Evolutionary conservation across 2,888 invertebrate species (phyloP).

Genomic region (Clitarchus hookeri): DNA sequence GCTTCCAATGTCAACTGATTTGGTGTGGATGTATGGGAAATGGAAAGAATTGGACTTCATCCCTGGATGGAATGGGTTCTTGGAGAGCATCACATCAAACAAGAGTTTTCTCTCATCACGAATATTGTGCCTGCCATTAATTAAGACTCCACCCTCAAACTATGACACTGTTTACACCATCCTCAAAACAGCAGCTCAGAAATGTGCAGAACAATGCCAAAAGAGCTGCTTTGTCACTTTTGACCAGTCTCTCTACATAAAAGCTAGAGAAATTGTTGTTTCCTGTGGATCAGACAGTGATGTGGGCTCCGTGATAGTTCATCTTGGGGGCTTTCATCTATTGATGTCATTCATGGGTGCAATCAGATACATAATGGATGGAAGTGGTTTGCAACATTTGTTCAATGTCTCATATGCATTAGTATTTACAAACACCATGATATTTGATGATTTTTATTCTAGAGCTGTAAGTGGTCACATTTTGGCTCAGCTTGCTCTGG

Average conservation of each 20-base stretch:
- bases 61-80: slow-evolving; percentile 11
- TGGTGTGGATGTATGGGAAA: background rate
- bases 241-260: background rate
- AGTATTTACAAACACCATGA: too few relatives aligned
- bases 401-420: background rate
- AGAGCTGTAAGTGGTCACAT: too few relatives aligned
- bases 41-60: slow-evolving; percentile 8
- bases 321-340: background rate
- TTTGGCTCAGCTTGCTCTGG: too few relatives aligned
- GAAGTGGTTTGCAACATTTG: background rate
- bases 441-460: too few relatives aligned
- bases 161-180: background rate
- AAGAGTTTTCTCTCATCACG: background rate
- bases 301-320: background rate
- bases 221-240: background rate
- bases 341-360: background rate
- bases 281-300: background rate
- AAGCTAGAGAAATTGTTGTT: background rate
- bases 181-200: background rate
- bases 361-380: background rate
- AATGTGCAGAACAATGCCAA: background rate
- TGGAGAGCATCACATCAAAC: background rate
- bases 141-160: background rate
- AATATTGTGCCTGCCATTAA: slow-evolving; percentile 3
- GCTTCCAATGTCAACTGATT: background rate